Conservation (phyloP, 2,888 invertebrate genomes). For the Leptopterna dolabrata region DNA sequence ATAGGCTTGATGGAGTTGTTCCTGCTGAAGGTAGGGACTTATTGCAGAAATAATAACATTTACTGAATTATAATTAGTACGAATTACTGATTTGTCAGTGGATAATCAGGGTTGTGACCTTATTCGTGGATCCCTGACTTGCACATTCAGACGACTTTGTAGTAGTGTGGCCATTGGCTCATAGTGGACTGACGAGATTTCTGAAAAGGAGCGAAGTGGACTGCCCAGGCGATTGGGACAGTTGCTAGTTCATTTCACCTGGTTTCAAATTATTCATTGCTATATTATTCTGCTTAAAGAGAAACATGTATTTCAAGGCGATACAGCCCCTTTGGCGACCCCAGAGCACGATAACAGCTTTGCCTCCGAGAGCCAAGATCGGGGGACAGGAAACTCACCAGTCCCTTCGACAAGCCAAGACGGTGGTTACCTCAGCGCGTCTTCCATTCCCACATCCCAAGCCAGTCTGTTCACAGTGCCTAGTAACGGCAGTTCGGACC, state of each 20-base stretch:
- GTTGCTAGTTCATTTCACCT: too few relatives aligned
- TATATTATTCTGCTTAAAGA: background rate
- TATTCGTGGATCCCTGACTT: too few relatives aligned
- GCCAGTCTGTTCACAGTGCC: background rate
- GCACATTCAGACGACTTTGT: too few relatives aligned
- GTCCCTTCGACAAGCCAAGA: slow-evolving; percentile 53
- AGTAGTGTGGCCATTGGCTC: too few relatives aligned
- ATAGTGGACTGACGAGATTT: too few relatives aligned
- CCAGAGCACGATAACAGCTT: slow-evolving; percentile 68
- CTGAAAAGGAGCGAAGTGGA: too few relatives aligned
- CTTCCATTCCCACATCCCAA: slow-evolving; percentile 12
- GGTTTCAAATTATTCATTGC: too few relatives aligned
- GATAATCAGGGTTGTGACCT: too few relatives aligned
- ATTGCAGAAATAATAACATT: too few relatives aligned
- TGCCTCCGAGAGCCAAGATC: slow-evolving; percentile 53
- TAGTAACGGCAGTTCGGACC: slow-evolving; percentile 13
- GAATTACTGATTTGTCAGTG: too few relatives aligned
- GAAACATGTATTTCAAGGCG: background rate
- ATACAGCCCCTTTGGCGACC: slow-evolving; percentile 72
- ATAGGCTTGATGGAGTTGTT: slow-evolving; percentile 40
- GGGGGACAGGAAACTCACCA: slow-evolving; percentile 40
- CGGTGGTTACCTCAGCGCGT: slow-evolving; percentile 27
- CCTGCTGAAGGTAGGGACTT: slow-evolving; percentile 13
- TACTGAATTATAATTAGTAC: too few relatives aligned
- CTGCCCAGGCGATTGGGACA: too few relatives aligned